Percentiles rank a stretch among this genome's conserved stretches.
These are phyloP conservation scores for Triops longicaudatus DNA, from an alignment of 1,140 invertebrate genomes.

Conservation along the genomic window DNA sequence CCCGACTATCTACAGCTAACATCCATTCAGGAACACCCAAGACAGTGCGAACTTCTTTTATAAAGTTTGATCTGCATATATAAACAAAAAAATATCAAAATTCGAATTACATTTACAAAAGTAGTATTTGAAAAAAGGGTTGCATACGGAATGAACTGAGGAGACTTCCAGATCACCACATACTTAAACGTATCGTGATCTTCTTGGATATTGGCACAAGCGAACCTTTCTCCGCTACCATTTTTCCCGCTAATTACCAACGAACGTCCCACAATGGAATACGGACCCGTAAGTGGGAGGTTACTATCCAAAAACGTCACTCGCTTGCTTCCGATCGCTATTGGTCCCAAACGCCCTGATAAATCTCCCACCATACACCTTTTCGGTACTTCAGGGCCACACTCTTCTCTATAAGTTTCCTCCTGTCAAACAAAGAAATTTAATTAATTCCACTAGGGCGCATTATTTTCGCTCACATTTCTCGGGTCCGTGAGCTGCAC, in stretches of 20 bases:
- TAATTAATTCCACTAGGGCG: background rate
- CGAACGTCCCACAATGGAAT: conserved; percentile 70
- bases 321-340: conserved; percentile 67
- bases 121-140: conserved; percentile 13
- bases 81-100: background rate
- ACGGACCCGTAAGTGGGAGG: conserved; percentile 66
- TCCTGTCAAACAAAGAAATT: conserved; percentile 43
- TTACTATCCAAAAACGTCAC: conserved; percentile 75
- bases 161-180: conserved; percentile 74
- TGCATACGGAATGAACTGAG: conserved; percentile 76
- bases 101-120: background rate
- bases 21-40: conserved; percentile 85
- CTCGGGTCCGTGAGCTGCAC: conserved; percentile 79
- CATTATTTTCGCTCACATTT: conserved; percentile 54
- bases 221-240: conserved; percentile 58
- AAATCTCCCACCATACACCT: conserved; percentile 90
- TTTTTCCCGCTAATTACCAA: conserved; percentile 75
- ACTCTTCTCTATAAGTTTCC: conserved; percentile 77
- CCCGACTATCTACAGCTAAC: conserved; percentile 69
- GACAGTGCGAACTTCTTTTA: conserved; percentile 67
- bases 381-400: conserved; percentile 72
- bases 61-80: conserved; percentile 61
- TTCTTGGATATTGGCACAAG: conserved; percentile 83
- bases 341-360: conserved; percentile 69
- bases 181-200: conserved; percentile 87